Evolutionary conservation across 2,888 invertebrate species (phyloP).

Genomic region (Melanchra persicariae): DNA sequence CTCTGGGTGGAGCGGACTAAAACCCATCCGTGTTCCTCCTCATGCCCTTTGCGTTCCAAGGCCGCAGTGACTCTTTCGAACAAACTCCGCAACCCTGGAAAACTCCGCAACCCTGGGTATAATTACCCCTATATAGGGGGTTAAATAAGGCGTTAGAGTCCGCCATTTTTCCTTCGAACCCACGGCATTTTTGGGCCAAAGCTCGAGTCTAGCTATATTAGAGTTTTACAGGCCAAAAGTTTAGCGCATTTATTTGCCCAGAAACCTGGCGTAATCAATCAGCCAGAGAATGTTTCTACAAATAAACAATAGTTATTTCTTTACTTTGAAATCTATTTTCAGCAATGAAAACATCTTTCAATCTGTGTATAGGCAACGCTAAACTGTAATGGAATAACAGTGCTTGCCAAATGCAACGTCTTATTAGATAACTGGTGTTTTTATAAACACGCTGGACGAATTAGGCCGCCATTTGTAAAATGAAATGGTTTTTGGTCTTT

Average conservation of each 20-base stretch:
- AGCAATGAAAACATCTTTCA: conserved; percentile 39
- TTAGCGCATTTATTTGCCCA: no score
- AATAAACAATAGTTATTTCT: conserved; percentile 44
- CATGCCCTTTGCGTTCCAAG: no score
- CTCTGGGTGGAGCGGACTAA: no score
- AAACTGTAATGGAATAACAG: conserved; percentile 52
- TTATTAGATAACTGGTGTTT: conserved; percentile 28
- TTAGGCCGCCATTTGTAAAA: conserved; percentile 22
- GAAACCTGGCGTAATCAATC: conserved; percentile 16
- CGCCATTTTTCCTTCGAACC: neutral
- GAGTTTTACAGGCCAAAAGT: neutral
- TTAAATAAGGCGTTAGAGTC: neutral
- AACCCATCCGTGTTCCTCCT: no score
- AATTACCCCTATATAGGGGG: no score
- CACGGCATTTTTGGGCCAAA: neutral
- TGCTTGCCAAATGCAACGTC: conserved; percentile 54
- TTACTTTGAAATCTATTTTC: conserved; percentile 48
- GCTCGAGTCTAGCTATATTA: no score
- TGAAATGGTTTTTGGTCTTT: neutral
- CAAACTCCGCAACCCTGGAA: no score
- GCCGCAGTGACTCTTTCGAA: no score
- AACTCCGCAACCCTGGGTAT: no score
- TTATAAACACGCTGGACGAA: conserved; percentile 26
- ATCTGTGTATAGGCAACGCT: conserved; percentile 44
- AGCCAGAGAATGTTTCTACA: conserved; percentile 29